A percentile compares a stretch with the other conserved stretches of the same genome.
Conservation (phyloP, 1,140 invertebrate genomes). For the Diabrotica undecimpunctata region DNA sequence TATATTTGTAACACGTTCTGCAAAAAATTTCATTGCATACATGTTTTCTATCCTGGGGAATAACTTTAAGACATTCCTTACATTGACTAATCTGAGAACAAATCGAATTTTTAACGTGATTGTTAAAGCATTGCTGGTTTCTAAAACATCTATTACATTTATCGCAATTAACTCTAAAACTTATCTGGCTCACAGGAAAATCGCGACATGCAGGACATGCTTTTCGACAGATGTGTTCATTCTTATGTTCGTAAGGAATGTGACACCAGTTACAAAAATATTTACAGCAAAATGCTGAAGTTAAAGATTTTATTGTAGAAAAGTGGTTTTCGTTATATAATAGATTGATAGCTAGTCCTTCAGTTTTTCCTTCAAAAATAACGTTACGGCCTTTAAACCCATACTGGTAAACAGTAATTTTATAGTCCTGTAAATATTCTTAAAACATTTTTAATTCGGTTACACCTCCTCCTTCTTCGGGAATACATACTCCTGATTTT, state of each 20-base stretch:
- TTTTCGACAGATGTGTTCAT: slow-evolving; percentile 3
- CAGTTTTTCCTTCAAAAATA: neutral
- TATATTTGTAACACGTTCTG: slow-evolving; percentile 13
- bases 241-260: slow-evolving; percentile 7
- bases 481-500: neutral
- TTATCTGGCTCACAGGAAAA: neutral
- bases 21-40: slow-evolving; percentile 20
- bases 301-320: slow-evolving; percentile 6
- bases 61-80: slow-evolving; percentile 2
- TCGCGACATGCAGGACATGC: neutral
- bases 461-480: neutral
- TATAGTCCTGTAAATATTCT: neutral
- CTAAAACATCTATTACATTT: neutral
- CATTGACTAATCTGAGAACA: neutral
- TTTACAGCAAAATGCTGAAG: neutral
- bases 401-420: neutral
- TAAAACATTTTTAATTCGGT: neutral
- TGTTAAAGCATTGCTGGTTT: neutral
- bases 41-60: slow-evolving; percentile 7
- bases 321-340: slow-evolving; percentile 4
- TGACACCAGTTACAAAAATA: slow-evolving; percentile 8
- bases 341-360: neutral
- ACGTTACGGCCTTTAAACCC: neutral
- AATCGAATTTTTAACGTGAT: neutral
- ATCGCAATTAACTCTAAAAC: neutral